A percentile compares a stretch with the other conserved stretches of the same genome.
Conservation (phyloP, 2,113 vertebrate genomes). For the Scatophagus argus region DNA sequence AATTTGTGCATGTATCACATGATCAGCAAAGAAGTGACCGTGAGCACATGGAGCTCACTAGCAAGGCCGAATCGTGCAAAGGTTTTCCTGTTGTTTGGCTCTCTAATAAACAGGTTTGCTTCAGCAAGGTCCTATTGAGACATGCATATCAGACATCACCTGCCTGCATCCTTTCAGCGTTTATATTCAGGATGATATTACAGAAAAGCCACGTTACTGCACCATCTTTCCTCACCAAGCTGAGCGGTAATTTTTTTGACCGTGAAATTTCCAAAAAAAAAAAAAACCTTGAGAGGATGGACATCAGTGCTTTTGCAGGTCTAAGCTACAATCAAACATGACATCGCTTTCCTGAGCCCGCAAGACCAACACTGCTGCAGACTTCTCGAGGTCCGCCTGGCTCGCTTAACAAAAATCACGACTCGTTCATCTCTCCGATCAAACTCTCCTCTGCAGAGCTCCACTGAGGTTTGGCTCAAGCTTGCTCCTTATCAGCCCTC, state of each 20-base stretch:
- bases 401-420: conserved; percentile 6
- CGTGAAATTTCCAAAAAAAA: background rate
- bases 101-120: conserved; percentile 21
- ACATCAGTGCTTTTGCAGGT: conserved; percentile 1
- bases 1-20: conserved; percentile 30
- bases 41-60: conserved; percentile 25
- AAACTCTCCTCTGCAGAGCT: conserved; percentile 4
- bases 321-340: background rate
- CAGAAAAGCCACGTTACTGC: conserved; percentile 31
- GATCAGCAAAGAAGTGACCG: conserved; percentile 9
- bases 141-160: conserved; percentile 58
- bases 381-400: background rate
- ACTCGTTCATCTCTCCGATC: conserved; percentile 1
- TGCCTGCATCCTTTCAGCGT: conserved; percentile 17
- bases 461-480: conserved; percentile 77
- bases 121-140: conserved; percentile 29
- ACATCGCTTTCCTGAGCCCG: conserved; percentile 1
- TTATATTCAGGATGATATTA: conserved; percentile 10
- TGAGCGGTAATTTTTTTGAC: conserved; percentile 1
- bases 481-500: conserved; percentile 94
- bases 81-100: conserved; percentile 2
- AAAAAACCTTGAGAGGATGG: background rate
- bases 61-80: conserved; percentile 41
- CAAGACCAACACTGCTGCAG: conserved; percentile 7
- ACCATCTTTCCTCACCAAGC: background rate